Evolutionary conservation across 2,113 vertebrate species (phyloP), one percentile per base, ranked within the genome.

Genomic region (Dendrocopos noguchii): DNA sequence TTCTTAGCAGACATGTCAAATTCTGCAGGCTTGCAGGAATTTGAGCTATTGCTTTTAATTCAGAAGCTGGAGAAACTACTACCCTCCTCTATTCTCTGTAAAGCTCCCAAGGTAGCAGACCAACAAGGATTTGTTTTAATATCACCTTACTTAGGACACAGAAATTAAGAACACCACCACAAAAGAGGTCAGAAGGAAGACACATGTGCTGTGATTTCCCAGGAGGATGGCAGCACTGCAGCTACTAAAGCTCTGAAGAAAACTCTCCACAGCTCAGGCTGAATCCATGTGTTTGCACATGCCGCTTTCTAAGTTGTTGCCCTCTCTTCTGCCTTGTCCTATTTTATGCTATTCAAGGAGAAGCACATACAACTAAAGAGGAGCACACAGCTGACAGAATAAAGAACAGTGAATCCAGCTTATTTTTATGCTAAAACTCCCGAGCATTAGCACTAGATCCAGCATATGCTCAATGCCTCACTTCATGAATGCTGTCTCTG

Each of bases 101-200:
- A 84, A 83, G 47, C 72, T 93, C 91, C 76, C 79, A 92, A 55
- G 79, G 61, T 91, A 85, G 47, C 73, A 72, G 6, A 64, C 64
- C 53, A 85, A 55, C 29, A 71, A 85, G 72, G 76, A 85, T 90
- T 68, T 67, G 53, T n/a, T 83, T 92, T 91, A 90, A 72, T 90
- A 96, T 82, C 80, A 84, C 84, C 78, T 91, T 56, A 67, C 72
- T 78, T 36, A 82, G 87, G 82, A 85, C 87, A 94, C 57, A 80
- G 79, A 93, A 91, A 93, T 85, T 80, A 89, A 81, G 59, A 75
- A 65, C 18, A 53, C 52, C 16, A 80, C 52, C 50, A 73, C 74
- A 84, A 96, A 95, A 68, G 88, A 90, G 94, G 94, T 91, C 96
- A 95, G 88, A 31, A 84, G 86, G 65, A 76, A 87, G 90, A 53